A percentile compares a stretch with the other conserved stretches of the same genome.
Evolutionary conservation across 1,140 invertebrate species (phyloP).

Genomic region (Trypoxylus dichotomus): DNA sequence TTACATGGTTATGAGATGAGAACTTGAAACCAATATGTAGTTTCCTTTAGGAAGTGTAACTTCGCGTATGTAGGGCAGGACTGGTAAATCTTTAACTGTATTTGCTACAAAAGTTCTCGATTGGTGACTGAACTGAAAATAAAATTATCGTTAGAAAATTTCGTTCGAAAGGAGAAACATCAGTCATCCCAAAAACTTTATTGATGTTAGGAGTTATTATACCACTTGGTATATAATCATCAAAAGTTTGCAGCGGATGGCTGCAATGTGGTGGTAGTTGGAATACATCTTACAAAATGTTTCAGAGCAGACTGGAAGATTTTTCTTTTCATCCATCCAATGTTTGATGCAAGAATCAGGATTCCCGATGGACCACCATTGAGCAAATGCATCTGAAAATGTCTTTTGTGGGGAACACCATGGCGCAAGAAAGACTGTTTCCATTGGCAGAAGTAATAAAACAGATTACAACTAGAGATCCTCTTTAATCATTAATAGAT

Average conservation of each 20-base stretch:
- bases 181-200: too few relatives aligned
- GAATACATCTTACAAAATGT: background rate
- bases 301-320: background rate
- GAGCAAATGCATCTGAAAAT: conserved; percentile 49
- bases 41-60: too few relatives aligned
- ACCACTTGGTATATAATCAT: too few relatives aligned
- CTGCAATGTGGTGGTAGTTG: background rate
- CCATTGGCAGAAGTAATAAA: conserved; percentile 48
- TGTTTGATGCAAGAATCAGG: background rate
- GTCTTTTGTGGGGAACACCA: conserved; percentile 53
- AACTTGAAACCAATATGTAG: too few relatives aligned
- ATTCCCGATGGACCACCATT: conserved; percentile 51
- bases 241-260: background rate
- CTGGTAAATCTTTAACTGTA: too few relatives aligned
- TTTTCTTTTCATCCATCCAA: background rate
- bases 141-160: background rate
- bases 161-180: too few relatives aligned
- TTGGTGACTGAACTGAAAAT: too few relatives aligned
- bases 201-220: too few relatives aligned
- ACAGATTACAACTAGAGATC: conserved; percentile 36
- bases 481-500: background rate
- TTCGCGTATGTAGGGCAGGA: too few relatives aligned
- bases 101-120: too few relatives aligned
- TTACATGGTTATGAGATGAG: too few relatives aligned
- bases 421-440: conserved; percentile 51